Conservation (phyloP, 92 coral and sea anemone genomes). For the Micromussa lordhowensis region DNA sequence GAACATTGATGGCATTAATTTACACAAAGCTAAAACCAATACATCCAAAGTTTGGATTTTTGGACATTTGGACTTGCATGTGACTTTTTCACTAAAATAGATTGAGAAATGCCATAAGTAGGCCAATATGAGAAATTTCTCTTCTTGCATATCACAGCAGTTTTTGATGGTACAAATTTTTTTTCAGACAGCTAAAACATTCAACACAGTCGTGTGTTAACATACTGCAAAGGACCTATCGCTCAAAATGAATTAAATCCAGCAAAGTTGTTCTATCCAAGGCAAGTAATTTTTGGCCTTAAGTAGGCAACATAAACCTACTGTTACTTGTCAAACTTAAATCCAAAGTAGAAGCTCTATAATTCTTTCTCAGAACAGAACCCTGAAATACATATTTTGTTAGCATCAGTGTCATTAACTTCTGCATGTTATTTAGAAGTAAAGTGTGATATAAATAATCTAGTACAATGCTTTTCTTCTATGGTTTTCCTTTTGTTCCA, state of each 20-base stretch:
- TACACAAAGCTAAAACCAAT: not conserved
- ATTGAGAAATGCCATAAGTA: not conserved
- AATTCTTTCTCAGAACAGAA: too few relatives aligned
- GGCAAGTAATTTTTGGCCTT: not conserved
- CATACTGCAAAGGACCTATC: not conserved
- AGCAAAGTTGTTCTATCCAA: not conserved
- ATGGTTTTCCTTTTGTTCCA: not conserved
- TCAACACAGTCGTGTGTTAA: not conserved
- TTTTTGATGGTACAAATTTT: too few relatives aligned
- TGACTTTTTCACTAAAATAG: not conserved
- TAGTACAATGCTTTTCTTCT: slow-evolving; percentile 2
- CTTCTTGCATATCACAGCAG: not conserved
- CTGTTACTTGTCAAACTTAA: not conserved
- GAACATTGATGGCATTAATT: not conserved
- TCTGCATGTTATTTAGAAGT: not conserved
- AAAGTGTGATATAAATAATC: slow-evolving; percentile 21
- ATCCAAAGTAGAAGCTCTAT: not conserved
- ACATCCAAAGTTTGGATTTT: not conserved
- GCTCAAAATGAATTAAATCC: not conserved
- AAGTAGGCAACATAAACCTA: not conserved
- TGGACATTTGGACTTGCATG: not conserved
- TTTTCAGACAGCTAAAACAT: not conserved
- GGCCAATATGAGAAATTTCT: not conserved
- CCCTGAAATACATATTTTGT: not conserved
- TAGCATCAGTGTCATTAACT: not conserved